Evolutionary conservation across 2,797 vertebrate genomes (phyloP), one percentile per base, ranked within the genome.

Genomic region (Poecilia picta): DNA sequence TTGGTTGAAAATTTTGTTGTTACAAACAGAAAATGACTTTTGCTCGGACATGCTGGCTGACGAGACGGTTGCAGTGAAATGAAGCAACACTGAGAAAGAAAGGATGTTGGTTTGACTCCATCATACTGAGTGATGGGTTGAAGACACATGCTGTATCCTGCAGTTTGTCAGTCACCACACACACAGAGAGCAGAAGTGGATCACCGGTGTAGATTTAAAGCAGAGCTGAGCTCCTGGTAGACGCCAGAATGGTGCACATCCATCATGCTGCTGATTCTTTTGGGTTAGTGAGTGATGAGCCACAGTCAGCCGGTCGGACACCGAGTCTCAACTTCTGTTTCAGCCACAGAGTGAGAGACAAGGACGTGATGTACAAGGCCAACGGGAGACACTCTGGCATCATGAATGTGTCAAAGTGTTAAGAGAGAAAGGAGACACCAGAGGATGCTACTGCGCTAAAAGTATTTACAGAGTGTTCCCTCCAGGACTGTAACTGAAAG

Each of bases 251-350:
- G n/a, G 59, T 28, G 78, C 0, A 11, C 87, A 93, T 93, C 85
- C 87, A 90, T 93, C 91, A 90, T 74, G 78, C 43, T 76, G 81
- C 83, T 87, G 70, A 93, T 92, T 90, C 88, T 90, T 87, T 70
- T 72, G 75, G 84, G 76, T 81, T 83, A 88, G 66, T 93, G 91
- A 93, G 85, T 92, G 92, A 93, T 90, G 88, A 89, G 78, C 72
- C 75, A 55, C 23, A 23, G 87, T 87, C 92, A 89, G 90, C 86
- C 64, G 79, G 76, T 84, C 76, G 13, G 72, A 85, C 84, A 51
- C 74, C 0, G 5, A 36, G 75, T 81, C 78, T 80, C 83, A 79
- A 87, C 89, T 90, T 91, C 83, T 82, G 84, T 93, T 93, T 92
- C 82, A 91, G 84, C 81, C 73, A 76, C 84, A 49, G 47, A 89